Evolutionary conservation across 2,888 invertebrate genomes (phyloP), one percentile per base, ranked within the genome.

Genomic region (Patella pellucida): DNA sequence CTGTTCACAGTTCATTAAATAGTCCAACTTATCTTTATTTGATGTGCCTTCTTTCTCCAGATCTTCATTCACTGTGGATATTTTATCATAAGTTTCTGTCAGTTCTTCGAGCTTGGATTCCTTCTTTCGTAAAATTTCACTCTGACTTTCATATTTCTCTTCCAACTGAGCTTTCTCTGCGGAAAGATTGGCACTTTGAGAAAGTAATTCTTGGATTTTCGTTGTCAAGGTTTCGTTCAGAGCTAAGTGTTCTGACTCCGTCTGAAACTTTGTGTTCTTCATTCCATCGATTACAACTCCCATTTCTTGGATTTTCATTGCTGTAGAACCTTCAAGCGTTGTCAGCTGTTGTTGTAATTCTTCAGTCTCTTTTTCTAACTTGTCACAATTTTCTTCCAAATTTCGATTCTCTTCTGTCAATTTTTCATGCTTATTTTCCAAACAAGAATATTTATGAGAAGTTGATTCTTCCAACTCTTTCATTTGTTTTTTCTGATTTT

Each of bases 401-500:
- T 31, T 41, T 9, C 41, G 9, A 41, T 41, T 41, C 41, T 41
- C 41, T 41, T 41, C 41, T 9, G 41, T 41, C 41, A 41, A 41
- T 41, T 41, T 41, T 0, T 41, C 9, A 9, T 41, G 9, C 41
- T 41, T 9, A 9, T 41, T 41, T 41, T 41, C 41, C 41, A 41
- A 41, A 41, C 41, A 41, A 41, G 41, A 41, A 41, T 41, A 41
- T 41, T 41, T 41, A 31, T 27, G n/a, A 68, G 19, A 41, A 68
- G 68, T 31, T 16, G 14, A 31, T 68, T 41, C 68, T n/a, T 27
- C 68, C 16, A 41, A 31, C 41, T 27, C 41, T 68, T 14, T 15
- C 27, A 41, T 68, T 68, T 16, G 27, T 68, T 41, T 1, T 79
- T 73, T 68, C 81, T 78, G 19, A 74, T 56, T 67, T 52, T 68